Evolutionary conservation across 2,888 invertebrate species (phyloP).

Genomic region (Chrysotoxum bicinctum): DNA sequence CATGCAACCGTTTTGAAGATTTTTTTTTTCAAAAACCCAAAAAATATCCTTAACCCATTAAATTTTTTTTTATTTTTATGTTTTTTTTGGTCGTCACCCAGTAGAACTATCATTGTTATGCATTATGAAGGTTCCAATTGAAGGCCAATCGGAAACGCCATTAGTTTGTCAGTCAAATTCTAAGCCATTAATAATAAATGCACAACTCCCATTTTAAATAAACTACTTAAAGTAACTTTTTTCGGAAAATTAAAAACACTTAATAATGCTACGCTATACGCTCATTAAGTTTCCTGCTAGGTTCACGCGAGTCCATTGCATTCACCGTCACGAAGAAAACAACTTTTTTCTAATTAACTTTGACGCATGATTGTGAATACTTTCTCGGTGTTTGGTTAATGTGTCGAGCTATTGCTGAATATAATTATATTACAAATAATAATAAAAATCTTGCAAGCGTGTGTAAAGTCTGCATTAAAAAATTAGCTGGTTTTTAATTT

Average conservation of each 20-base stretch:
- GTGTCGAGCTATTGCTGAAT: not conserved
- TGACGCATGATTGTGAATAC: slow-evolving; percentile 19
- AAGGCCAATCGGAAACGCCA: no score
- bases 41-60: no score
- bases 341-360: not conserved
- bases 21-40: no score
- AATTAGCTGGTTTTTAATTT: not conserved
- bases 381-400: not conserved
- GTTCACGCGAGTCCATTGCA: not conserved
- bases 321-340: not conserved
- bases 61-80: no score
- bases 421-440: not conserved
- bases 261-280: not conserved
- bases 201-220: no score
- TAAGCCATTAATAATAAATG: no score
- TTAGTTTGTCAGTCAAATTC: no score
- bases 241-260: not conserved
- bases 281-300: slow-evolving; percentile 2
- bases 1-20: no score
- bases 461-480: not conserved
- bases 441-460: not conserved
- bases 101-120: no score
- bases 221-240: no score
- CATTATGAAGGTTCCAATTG: no score
- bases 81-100: no score